Evolutionary conservation across 2,888 invertebrate species (phyloP).

Genomic region (Rhagonycha fulva): DNA sequence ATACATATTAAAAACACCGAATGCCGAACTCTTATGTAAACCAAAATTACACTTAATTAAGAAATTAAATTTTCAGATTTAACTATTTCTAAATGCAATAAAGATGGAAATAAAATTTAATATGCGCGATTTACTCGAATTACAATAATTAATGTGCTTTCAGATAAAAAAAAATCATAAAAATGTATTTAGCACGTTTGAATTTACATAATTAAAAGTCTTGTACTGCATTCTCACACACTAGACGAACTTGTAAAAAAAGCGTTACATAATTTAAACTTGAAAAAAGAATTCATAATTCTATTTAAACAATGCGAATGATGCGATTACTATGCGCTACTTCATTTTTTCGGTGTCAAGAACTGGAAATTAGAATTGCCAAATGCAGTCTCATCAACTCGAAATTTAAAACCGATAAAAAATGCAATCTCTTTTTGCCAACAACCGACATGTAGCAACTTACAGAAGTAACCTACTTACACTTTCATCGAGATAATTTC

Average conservation of each 20-base stretch:
- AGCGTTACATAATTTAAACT: background rate
- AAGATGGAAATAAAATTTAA: background rate
- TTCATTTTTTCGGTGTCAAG: background rate
- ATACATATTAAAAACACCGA: background rate
- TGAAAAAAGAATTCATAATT: background rate
- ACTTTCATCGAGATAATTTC: background rate
- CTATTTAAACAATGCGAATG: background rate
- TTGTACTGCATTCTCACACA: background rate
- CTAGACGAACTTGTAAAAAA: background rate
- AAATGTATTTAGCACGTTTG: background rate
- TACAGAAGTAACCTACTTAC: background rate
- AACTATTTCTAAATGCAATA: background rate
- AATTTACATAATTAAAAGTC: background rate
- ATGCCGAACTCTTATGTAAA: background rate
- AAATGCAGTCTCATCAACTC: background rate
- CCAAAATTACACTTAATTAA: background rate
- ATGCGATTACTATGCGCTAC: background rate
- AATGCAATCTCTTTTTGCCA: background rate
- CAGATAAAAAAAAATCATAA: background rate
- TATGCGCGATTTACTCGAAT: background rate
- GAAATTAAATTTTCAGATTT: background rate
- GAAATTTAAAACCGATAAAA: background rate
- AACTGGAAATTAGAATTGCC: background rate
- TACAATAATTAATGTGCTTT: background rate
- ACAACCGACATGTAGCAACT: background rate